These are phyloP conservation scores for Oryzias melastigma DNA, from an alignment of 2,113 vertebrate genomes.

Conservation along the genomic window DNA sequence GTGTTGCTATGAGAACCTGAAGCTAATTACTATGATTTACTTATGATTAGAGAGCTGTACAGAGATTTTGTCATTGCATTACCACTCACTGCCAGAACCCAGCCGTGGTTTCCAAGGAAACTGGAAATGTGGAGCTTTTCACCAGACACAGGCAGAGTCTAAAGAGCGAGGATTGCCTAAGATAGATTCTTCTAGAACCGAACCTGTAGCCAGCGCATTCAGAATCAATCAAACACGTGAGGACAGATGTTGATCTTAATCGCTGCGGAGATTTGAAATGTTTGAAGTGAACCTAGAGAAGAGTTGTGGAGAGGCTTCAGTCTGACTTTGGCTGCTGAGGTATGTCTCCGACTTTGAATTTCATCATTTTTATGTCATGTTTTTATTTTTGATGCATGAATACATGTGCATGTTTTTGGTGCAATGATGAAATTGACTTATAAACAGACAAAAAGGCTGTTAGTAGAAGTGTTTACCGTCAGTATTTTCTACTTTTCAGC, in stretches of 20 bases:
- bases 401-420: conserved; percentile 12
- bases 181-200: conserved; percentile 79
- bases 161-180: conserved; percentile 75
- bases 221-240: conserved; percentile 45
- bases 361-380: conserved; percentile 6
- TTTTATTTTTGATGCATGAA: conserved; percentile 12
- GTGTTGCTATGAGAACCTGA: conserved; percentile 58
- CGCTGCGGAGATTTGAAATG: conserved; percentile 27
- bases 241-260: conserved; percentile 35
- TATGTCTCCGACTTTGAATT: conserved; percentile 50
- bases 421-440: neutral
- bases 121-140: conserved; percentile 81
- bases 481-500: neutral
- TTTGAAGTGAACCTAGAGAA: conserved; percentile 45
- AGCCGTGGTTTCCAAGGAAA: conserved; percentile 83
- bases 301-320: conserved; percentile 48
- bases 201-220: conserved; percentile 68
- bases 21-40: conserved; percentile 72
- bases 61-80: conserved; percentile 73
- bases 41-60: conserved; percentile 66
- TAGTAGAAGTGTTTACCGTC: neutral
- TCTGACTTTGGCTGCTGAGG: conserved; percentile 66
- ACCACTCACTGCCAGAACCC: conserved; percentile 74
- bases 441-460: too few relatives aligned
- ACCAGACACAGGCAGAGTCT: conserved; percentile 72